Conservation (phyloP, 2,888 invertebrate species). For the Dynastes hyllus region DNA sequence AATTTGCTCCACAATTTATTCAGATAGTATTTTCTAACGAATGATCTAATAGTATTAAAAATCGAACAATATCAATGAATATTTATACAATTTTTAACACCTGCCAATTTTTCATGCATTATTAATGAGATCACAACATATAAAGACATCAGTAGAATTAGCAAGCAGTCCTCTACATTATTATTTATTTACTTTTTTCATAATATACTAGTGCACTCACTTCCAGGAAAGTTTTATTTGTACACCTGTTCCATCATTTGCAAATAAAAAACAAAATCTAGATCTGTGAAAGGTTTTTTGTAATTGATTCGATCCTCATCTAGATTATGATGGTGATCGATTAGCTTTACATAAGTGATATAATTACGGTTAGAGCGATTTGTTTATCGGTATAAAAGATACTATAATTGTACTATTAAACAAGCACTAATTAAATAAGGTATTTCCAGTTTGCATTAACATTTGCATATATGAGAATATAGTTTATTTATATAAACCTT, state of each 20-base stretch:
- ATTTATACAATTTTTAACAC: conserved; percentile 47
- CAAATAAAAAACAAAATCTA: not conserved
- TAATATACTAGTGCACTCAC: not conserved
- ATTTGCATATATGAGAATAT: conserved; percentile 5
- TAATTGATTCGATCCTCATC: not conserved
- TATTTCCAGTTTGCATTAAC: not conserved
- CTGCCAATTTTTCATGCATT: conserved; percentile 50
- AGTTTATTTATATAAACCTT: conserved; percentile 10
- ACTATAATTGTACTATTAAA: not conserved
- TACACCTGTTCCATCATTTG: not conserved
- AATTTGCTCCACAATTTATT: no score
- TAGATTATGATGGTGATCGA: not conserved
- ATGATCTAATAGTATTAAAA: not conserved
- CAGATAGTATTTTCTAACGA: no score
- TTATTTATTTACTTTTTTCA: not conserved
- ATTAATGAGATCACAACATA: conserved; percentile 41
- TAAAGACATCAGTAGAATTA: not conserved
- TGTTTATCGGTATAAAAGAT: not conserved
- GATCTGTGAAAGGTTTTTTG: not conserved
- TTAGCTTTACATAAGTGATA: conserved; percentile 7
- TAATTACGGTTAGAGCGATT: not conserved
- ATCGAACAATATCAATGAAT: conserved; percentile 24
- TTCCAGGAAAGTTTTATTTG: not conserved
- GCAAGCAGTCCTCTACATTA: not conserved
- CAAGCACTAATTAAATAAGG: not conserved